phyloP scores from a whole-genome alignment of 2,888 invertebrate species.

The Hetaerina titia region DNA sequence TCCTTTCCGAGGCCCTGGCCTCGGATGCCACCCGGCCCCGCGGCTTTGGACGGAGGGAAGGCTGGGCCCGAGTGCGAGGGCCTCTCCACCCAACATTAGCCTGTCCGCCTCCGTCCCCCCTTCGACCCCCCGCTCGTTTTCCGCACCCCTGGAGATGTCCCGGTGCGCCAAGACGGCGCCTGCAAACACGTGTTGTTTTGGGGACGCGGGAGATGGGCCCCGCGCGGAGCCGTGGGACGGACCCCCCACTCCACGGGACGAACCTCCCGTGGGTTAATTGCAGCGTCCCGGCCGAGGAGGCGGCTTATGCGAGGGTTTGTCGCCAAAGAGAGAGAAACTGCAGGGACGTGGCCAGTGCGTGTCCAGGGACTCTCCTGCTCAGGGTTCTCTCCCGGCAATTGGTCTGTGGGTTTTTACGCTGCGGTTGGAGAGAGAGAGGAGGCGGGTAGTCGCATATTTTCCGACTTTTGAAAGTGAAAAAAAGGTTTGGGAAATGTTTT shows the following conservation, averaged over 20 bases:
- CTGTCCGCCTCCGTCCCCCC: background rate
- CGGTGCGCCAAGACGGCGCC: slow-evolving; percentile 40
- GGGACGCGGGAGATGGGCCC: background rate
- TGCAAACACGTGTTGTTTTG: slow-evolving; percentile 12
- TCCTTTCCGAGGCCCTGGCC: background rate
- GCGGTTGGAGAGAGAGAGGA: no score
- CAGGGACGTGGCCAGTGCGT: no score
- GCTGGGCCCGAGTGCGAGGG: background rate
- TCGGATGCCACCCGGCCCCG: background rate
- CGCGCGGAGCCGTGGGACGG: background rate
- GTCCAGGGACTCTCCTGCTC: no score
- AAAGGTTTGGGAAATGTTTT: no score
- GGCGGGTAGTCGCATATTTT: no score
- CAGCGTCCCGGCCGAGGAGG: background rate
- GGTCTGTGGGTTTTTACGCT: no score
- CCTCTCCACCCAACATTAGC: background rate
- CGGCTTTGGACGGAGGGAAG: background rate
- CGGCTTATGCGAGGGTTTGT: no score
- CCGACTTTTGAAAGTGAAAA: no score
- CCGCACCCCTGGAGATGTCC: slow-evolving; percentile 23
- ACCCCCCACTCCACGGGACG: background rate
- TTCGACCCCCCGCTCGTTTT: background rate
- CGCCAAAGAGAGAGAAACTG: background rate
- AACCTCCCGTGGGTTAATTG: background rate
- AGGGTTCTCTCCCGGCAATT: no score